phyloP scores from a whole-genome alignment of 1,140 invertebrate species.

The Danaus melanippus region DNA sequence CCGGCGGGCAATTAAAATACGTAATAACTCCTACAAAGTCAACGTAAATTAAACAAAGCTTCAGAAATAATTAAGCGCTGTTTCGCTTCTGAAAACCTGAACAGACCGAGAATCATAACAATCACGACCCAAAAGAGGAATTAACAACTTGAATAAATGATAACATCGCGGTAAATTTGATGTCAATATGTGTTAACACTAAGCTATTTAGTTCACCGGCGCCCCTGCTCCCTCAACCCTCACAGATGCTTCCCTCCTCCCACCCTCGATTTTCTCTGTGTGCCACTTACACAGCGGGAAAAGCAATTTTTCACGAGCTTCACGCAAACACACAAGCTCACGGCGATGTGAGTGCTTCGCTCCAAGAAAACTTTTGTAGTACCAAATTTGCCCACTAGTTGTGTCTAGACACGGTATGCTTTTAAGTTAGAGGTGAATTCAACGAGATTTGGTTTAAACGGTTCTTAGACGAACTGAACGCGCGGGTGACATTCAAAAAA shows the following conservation, averaged over 20 bases:
- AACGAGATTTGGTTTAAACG: conserved; percentile 41
- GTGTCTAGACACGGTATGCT: conserved; percentile 68
- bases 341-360: conserved; percentile 53
- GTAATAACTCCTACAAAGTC: conserved; percentile 59
- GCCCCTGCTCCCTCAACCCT: conserved; percentile 35
- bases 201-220: conserved; percentile 71
- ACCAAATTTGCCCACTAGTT: conserved; percentile 67
- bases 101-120: conserved; percentile 32
- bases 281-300: conserved; percentile 43
- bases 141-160: conserved; percentile 70
- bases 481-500: too few relatives aligned
- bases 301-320: conserved; percentile 68
- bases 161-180: conserved; percentile 71
- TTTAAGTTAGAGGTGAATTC: conserved; percentile 64
- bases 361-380: conserved; percentile 68
- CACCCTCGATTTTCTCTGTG: conserved; percentile 31
- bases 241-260: conserved; percentile 31
- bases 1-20: conserved; percentile 54
- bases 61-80: conserved; percentile 62
- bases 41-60: conserved; percentile 62
- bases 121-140: conserved; percentile 51
- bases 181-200: conserved; percentile 73
- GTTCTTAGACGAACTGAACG: too few relatives aligned
- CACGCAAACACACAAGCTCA: conserved; percentile 45
- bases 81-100: conserved; percentile 35